These are phyloP conservation scores for Aldabrachelys gigantea DNA, from an alignment of 2,113 vertebrate genomes.

Conservation along the genomic window DNA sequence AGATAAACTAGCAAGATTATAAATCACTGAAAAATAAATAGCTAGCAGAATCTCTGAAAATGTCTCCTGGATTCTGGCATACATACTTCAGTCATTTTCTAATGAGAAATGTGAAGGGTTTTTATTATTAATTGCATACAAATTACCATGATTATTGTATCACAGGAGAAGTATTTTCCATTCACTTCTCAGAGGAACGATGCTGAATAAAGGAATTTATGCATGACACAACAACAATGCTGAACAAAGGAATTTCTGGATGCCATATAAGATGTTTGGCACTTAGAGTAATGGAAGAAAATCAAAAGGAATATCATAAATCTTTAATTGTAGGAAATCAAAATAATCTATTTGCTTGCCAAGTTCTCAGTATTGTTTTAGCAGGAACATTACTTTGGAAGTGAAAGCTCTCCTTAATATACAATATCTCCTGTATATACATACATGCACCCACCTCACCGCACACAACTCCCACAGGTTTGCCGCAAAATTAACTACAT, in stretches of 20 bases:
- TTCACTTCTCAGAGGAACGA: constrained; percentile 63
- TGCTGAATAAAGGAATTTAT: constrained; percentile 46
- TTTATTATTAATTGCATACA: constrained; percentile 73
- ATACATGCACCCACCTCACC: neutral
- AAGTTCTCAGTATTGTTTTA: constrained; percentile 58
- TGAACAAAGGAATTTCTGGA: constrained; percentile 69
- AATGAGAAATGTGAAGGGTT: constrained; percentile 28
- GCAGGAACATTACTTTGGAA: constrained; percentile 33
- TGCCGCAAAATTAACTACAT: constrained; percentile 61
- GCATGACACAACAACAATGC: constrained; percentile 43
- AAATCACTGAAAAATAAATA: constrained; percentile 37
- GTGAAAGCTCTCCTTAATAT: constrained; percentile 34
- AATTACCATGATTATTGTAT: constrained; percentile 70
- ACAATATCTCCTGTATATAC: neutral
- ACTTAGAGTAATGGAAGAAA: constrained; percentile 46
- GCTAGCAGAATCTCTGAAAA: constrained; percentile 21
- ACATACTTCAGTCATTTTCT: constrained; percentile 55
- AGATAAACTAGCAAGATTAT: constrained; percentile 8
- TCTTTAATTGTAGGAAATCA: constrained; percentile 44
- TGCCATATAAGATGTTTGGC: constrained; percentile 55
- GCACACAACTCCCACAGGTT: constrained; percentile 25
- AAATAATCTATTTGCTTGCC: constrained; percentile 40
- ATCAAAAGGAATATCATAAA: constrained; percentile 47
- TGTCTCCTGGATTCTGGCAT: constrained; percentile 46
- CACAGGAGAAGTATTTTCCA: constrained; percentile 58